A percentile compares a stretch with the other conserved stretches of the same genome.
Evolutionary conservation across 1,140 invertebrate genomes (phyloP).

Genomic region (Ctenoplectra terminalis): DNA sequence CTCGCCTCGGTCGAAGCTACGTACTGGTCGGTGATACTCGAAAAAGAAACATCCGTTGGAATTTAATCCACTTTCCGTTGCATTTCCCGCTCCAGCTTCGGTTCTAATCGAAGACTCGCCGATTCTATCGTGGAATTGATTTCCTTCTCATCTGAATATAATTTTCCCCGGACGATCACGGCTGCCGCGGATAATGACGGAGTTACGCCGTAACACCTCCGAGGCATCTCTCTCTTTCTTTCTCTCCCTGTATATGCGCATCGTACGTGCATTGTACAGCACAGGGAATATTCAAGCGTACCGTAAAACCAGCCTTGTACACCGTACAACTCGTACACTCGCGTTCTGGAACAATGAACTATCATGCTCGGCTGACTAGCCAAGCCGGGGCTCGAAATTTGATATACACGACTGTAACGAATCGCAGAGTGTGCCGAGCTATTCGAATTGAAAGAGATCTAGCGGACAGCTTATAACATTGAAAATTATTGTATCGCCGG

Average conservation of each 20-base stretch:
- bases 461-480: not conserved
- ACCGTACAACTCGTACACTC: constrained; percentile 1
- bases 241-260: not conserved
- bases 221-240: constrained; percentile 66
- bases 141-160: constrained; percentile 81
- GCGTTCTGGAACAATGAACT: constrained; percentile 23
- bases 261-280: constrained; percentile 41
- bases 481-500: not conserved
- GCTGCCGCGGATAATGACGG: constrained; percentile 76
- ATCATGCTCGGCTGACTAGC: constrained; percentile 11
- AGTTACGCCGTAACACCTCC: constrained; percentile 79
- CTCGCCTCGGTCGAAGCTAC: constrained; percentile 3
- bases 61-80: constrained; percentile 65
- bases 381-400: not conserved
- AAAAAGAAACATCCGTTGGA: constrained; percentile 59
- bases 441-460: not conserved
- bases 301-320: constrained; percentile 32
- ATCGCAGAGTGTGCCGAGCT: not conserved
- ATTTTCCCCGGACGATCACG: constrained; percentile 78
- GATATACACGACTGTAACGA: constrained; percentile 8
- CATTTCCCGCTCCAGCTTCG: constrained; percentile 45
- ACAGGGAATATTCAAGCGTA: constrained; percentile 39
- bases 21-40: constrained; percentile 30
- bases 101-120: constrained; percentile 73
- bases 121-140: constrained; percentile 80